A percentile compares a stretch with the other conserved stretches of the same genome.
phyloP scores from a whole-genome alignment of 2,113 vertebrate genomes.

The Orientallactaga bullata region DNA sequence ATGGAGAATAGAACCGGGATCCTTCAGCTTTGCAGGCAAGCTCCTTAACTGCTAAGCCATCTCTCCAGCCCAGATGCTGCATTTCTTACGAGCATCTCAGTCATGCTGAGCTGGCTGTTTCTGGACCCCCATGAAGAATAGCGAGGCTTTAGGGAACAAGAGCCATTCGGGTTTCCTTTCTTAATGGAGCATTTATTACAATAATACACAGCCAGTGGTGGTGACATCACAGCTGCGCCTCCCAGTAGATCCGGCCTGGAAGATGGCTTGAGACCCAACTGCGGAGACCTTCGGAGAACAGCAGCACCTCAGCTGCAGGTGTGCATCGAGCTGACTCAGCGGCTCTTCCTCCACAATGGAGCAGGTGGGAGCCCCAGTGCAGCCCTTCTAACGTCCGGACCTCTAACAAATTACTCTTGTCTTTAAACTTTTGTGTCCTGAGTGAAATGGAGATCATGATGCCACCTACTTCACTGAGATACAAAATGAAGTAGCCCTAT shows the following conservation, averaged over 20 bases:
- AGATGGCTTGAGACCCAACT: background rate
- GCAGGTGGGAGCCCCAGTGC: background rate
- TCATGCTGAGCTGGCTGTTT: background rate
- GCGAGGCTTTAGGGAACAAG: background rate
- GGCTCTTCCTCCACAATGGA: background rate
- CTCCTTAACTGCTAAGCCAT: too few relatives aligned
- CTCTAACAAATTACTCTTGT: background rate
- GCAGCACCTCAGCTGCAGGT: background rate
- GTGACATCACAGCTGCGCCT: background rate
- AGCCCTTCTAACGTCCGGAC: background rate
- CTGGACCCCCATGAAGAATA: background rate
- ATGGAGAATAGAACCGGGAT: too few relatives aligned
- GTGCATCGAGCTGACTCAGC: background rate
- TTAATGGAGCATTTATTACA: background rate
- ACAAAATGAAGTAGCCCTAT: background rate
- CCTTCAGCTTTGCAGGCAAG: too few relatives aligned
- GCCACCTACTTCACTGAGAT: background rate
- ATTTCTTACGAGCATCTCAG: background rate
- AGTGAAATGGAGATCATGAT: background rate
- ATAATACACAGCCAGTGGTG: background rate
- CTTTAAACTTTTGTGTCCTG: background rate
- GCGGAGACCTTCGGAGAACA: background rate
- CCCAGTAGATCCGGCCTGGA: background rate
- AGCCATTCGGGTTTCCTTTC: constrained; percentile 28
- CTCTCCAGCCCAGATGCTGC: background rate